A percentile compares a stretch with the other conserved stretches of the same genome.
phyloP scores from a whole-genome alignment of 2,888 invertebrate genomes.

The Lepidochrysops patricia region DNA sequence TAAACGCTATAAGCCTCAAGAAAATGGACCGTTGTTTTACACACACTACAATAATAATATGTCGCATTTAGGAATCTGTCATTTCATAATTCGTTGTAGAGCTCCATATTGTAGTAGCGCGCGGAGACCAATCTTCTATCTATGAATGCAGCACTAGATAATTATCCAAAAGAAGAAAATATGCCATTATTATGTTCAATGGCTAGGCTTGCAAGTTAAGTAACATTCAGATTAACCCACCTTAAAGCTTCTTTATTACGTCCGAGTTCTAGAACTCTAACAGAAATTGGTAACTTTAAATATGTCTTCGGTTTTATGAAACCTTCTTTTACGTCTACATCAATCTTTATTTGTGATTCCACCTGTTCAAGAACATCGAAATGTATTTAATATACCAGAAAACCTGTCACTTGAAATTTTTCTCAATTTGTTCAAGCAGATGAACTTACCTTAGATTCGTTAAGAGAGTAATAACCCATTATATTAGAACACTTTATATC shows the following conservation, averaged over 20 bases:
- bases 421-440: too few species aligned
- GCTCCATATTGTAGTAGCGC: too few species aligned
- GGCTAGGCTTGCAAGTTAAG: too few species aligned
- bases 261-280: constrained; percentile 60
- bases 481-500: constrained; percentile 59
- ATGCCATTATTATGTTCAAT: too few species aligned
- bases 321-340: constrained; percentile 47
- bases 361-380: constrained; percentile 26
- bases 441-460: constrained; percentile 46
- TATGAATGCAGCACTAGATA: too few species aligned
- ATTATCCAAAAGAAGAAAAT: too few species aligned
- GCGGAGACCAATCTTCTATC: too few species aligned
- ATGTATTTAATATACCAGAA: not conserved
- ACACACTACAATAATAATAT: too few species aligned
- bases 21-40: too few species aligned
- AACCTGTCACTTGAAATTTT: not conserved
- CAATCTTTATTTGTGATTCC: constrained; percentile 39
- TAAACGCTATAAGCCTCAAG: too few species aligned
- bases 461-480: constrained; percentile 61
- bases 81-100: too few species aligned
- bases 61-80: too few species aligned
- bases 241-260: constrained; percentile 50
- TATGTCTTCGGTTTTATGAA: constrained; percentile 58
- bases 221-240: constrained; percentile 30
- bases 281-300: constrained; percentile 51